A percentile compares a stretch with the other conserved stretches of the same genome.
Conservation (phyloP, 2,113 vertebrate genomes). For the Grantiella picta region DNA sequence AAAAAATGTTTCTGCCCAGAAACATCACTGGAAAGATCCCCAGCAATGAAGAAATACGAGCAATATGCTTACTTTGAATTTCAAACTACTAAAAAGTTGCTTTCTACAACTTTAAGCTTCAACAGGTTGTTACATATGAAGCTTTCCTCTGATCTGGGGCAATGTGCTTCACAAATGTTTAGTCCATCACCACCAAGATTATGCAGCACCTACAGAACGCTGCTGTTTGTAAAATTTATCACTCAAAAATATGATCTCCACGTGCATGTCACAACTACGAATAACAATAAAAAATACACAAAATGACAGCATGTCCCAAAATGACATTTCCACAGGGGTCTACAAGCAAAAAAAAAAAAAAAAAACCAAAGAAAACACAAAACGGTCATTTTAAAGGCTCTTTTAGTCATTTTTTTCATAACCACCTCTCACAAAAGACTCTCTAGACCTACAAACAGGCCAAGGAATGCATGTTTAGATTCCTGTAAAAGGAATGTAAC, state of each 20-base stretch:
- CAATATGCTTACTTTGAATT: background rate
- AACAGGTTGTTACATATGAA: background rate
- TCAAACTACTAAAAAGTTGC: background rate
- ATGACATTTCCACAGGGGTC: background rate
- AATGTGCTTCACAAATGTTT: background rate
- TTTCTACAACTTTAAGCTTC: background rate
- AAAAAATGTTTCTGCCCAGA: background rate
- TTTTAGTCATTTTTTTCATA: background rate
- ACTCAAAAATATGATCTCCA: background rate
- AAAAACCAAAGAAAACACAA: background rate
- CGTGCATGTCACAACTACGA: background rate
- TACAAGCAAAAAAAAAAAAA: background rate
- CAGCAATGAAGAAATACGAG: background rate
- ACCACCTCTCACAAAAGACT: background rate
- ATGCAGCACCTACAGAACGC: background rate
- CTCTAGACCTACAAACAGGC: background rate
- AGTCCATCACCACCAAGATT: background rate
- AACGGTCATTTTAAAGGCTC: background rate
- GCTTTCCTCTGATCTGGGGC: background rate
- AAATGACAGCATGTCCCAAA: background rate
- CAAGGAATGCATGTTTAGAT: background rate
- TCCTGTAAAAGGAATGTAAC: background rate
- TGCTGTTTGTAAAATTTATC: background rate
- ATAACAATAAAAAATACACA: background rate
- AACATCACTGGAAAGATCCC: background rate